Evolutionary conservation across 2,113 vertebrate species (phyloP).

Genomic region (Macquaria ambigua): DNA sequence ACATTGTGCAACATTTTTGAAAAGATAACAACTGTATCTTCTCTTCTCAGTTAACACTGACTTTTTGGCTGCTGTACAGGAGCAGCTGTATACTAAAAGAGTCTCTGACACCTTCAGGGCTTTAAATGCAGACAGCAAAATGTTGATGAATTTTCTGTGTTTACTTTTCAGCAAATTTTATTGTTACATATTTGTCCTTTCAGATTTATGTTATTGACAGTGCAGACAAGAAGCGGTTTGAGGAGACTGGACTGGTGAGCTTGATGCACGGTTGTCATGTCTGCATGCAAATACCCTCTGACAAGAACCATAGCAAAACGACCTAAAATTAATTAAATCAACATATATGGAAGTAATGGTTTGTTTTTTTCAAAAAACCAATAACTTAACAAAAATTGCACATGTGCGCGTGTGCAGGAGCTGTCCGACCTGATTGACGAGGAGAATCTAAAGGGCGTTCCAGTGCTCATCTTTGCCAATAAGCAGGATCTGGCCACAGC

Average conservation of each 20-base stretch:
- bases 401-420: constrained; percentile 81
- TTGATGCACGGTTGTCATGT: not conserved
- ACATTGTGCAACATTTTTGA: not conserved
- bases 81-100: not conserved
- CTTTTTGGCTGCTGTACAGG: not conserved
- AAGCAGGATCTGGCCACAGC: constrained; percentile 91
- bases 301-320: not conserved
- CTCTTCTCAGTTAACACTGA: not conserved
- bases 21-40: not conserved
- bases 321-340: not conserved
- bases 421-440: constrained; percentile 89
- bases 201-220: constrained; percentile 95
- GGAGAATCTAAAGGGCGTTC: constrained; percentile 87
- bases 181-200: constrained; percentile 24
- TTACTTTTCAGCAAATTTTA: not conserved
- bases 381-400: not conserved
- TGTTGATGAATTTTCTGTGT: not conserved
- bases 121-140: not conserved
- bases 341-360: not conserved
- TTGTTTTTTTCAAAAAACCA: not conserved
- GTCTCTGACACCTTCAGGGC: not conserved
- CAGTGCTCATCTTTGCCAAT: constrained; percentile 92
- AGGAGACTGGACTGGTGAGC: constrained; percentile 91
- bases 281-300: not conserved
- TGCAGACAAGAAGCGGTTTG: constrained; percentile 91